Evolutionary conservation across 2,113 vertebrate genomes (phyloP).

Genomic region (Rhinoderma darwinii): DNA sequence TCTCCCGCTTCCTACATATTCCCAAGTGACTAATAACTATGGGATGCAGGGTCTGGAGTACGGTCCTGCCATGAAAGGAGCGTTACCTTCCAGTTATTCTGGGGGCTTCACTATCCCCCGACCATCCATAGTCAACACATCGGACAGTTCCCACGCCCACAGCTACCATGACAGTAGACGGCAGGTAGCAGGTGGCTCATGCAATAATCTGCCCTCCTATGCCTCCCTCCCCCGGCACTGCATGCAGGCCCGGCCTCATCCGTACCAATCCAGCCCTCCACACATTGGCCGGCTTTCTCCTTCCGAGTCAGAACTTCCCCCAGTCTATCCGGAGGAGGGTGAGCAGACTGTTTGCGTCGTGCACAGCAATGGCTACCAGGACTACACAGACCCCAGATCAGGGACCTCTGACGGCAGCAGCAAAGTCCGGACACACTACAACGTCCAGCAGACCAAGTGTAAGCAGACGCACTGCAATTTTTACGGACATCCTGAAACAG

Average conservation of each 20-base stretch:
- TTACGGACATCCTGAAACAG: constrained; percentile 92
- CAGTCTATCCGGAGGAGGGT: constrained; percentile 64
- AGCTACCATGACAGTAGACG: constrained; percentile 80
- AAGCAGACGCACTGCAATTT: constrained; percentile 89
- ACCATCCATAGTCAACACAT: constrained; percentile 71
- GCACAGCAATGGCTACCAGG: constrained; percentile 78
- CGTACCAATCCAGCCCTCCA: constrained; percentile 66
- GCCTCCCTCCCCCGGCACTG: constrained; percentile 89
- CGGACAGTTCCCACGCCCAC: constrained; percentile 67
- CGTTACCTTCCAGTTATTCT: constrained; percentile 75
- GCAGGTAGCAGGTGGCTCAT: constrained; percentile 85
- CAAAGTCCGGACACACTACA: neutral
- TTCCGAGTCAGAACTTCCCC: constrained; percentile 69
- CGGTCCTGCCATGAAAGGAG: constrained; percentile 51
- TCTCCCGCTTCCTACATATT: constrained; percentile 65
- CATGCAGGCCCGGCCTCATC: constrained; percentile 69
- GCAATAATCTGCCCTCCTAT: constrained; percentile 80
- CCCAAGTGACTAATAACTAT: constrained; percentile 61
- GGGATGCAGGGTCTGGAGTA: constrained; percentile 56
- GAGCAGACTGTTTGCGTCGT: constrained; percentile 28
- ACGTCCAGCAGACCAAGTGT: constrained; percentile 85
- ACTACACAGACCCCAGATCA: constrained; percentile 66
- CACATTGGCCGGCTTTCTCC: constrained; percentile 67
- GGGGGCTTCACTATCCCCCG: constrained; percentile 86
- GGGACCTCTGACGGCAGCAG: accelerated